Base-by-base conservation (phyloP, 2,113 vertebrate genomes). In the Phoenicopterus ruber region DNA sequence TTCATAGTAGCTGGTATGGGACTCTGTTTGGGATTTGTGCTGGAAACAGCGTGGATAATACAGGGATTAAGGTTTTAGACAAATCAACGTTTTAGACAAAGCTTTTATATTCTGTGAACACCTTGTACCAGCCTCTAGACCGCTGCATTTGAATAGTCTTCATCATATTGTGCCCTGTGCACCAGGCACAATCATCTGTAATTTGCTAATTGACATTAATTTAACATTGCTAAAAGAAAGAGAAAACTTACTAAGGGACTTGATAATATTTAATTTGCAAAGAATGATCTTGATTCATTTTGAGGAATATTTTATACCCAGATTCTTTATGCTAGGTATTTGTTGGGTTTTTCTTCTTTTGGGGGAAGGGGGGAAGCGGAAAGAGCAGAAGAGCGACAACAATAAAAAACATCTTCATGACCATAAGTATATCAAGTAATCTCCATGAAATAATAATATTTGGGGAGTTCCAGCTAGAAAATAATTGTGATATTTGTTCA, bases 241-340 rank as follows among this genome's bases (percentile, higher is more conserved):
- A 76, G 4, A 66, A 82, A 95, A 66, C 8, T 80, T 93, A 77
- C 24, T 38, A 65, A 88, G 46, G 36, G 15, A 81, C 32, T 63
- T 55, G 25, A 52, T 57, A 86, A 55, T 42, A 82, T 78, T 92
- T 88, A 70, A 91, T 87, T 94, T 91, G 32, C 29, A 90, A 73
- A 81, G 22, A 82, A 81, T 42, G 4, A 92, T 42, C 7, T 58
- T 36, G 34, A 76, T 66, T 89, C 6, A 36, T 90, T 69, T 44
- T 63, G 42, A 81, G n/a, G n/a, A 81, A 12, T 80, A 71, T 49
- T 65, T 93, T 25, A 55, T 29, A 4, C 5, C 26, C 18, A 9
- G 4, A 2, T 3, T 40, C 83, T 67, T 87, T 52, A 47, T 32
- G 25, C 3, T 58, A 57, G 7, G 6, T 28, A 40, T 63, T 55